These are phyloP conservation scores for Melanophora roralis DNA, from an alignment of 2,888 invertebrate species.

Conservation along the genomic window DNA sequence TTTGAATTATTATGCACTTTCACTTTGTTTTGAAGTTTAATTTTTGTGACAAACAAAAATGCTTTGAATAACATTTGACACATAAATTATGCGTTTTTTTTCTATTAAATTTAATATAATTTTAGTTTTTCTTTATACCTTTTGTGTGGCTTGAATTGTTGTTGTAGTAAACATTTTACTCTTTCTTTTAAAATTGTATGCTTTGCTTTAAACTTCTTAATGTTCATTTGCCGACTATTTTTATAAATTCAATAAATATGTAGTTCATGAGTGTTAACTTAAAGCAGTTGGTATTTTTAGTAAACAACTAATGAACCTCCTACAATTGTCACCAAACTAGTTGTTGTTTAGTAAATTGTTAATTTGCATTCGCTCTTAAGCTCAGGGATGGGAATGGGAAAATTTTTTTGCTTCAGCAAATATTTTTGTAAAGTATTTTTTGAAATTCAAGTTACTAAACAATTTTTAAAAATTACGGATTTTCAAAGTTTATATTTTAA, in stretches of 20 bases:
- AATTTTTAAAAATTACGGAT: too few species aligned
- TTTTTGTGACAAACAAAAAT: background rate
- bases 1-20: background rate
- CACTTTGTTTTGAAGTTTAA: conserved; percentile 6
- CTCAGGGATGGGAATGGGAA: too few species aligned
- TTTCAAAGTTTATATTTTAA: too few species aligned
- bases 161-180: conserved; percentile 44
- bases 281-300: background rate
- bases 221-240: conserved; percentile 10
- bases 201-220: conserved; percentile 36
- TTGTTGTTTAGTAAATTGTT: too few species aligned
- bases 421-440: too few species aligned
- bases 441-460: too few species aligned
- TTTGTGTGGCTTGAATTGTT: conserved; percentile 14
- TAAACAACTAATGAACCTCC: too few species aligned
- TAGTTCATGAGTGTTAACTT: background rate
- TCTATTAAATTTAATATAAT: background rate
- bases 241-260: background rate
- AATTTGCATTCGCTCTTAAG: too few species aligned
- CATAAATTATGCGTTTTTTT: too few species aligned
- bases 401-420: too few species aligned
- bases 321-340: too few species aligned
- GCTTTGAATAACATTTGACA: conserved; percentile 2
- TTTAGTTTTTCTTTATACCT: conserved; percentile 27
- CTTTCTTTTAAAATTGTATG: background rate